phyloP scores from a whole-genome alignment of 2,113 vertebrate genomes.

The Microtus richardsoni region DNA sequence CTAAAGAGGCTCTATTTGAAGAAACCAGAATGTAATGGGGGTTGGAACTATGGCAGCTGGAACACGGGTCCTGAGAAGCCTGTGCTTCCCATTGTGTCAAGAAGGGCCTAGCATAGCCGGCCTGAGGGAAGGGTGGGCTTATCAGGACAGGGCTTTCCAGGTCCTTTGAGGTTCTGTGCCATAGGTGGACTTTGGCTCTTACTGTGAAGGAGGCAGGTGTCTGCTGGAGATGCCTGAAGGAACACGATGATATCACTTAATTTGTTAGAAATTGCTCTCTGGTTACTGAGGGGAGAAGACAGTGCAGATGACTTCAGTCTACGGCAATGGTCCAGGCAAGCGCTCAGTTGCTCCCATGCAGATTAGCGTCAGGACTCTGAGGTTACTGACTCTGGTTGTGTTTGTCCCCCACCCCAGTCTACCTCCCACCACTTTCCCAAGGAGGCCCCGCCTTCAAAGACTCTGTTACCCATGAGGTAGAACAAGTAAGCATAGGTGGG shows the following conservation, averaged over 20 bases:
- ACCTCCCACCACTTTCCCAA: background rate
- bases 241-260: background rate
- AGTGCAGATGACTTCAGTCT: accelerated
- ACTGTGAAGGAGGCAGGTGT: background rate
- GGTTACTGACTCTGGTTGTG: background rate
- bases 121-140: accelerated
- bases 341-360: accelerated
- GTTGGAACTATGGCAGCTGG: background rate
- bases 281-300: background rate
- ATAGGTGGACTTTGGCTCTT: background rate
- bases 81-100: accelerated
- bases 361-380: background rate
- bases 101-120: accelerated
- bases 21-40: background rate
- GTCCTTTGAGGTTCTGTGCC: background rate
- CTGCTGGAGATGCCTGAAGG: background rate
- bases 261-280: background rate
- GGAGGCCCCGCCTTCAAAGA: background rate
- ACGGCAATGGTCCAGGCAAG: background rate
- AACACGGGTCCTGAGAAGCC: background rate
- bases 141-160: background rate
- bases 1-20: accelerated
- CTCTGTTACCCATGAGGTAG: background rate
- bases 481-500: background rate
- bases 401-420: background rate